Base-by-base conservation (phyloP, 2,797 vertebrate genomes). In the Cuculus canorus region DNA sequence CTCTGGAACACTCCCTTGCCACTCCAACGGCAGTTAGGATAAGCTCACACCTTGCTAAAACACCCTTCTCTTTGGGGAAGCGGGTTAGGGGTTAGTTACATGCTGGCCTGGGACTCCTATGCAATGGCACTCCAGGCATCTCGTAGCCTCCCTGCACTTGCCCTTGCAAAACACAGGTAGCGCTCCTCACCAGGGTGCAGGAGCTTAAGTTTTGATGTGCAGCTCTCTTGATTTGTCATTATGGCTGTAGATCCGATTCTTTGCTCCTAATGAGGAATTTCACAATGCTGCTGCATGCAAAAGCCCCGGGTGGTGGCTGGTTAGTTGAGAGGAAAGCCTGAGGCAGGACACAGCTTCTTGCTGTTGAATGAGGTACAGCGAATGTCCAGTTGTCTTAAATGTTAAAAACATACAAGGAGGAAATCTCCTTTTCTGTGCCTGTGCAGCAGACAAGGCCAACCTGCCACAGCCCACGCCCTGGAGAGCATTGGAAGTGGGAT, bases 81-180 rank as follows among this genome's bases (percentile, higher is more conserved):
- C 14, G 13, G 33, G 13, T 17, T 45, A 43, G 7, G 11, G 9
- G 2, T 37, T 6, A 6, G 22, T 37, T 33, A 60, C 41, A 25
- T 22, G 0, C 0, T 1, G 14, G 41, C 32, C 25, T 9, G 2
- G 19, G 43, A 32, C 13, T 56, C 15, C 1, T 23, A 1, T 7
- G 30, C 3, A 11, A 16, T 11, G 56, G 50, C 35, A 8, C 65
- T 24, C 35, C 5, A 15, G 19, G 19, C 23, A 23, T 32, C 65
- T 21, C 1, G 0, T 22, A 60, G 21, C 47, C 24, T 57, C 32
- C 33, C 45, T 48, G 56, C 13, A 5, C 48, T 70, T 53, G 32
- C 10, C 60, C 47, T 53, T n/a, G 35, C 39, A 53, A 79, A 78
- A 68, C 1, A 17, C 35, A 27, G 71, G 35, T 39, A 7, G 35